Conservation (phyloP, 2,113 vertebrate species). For the Nerophis lumbriciformis region DNA sequence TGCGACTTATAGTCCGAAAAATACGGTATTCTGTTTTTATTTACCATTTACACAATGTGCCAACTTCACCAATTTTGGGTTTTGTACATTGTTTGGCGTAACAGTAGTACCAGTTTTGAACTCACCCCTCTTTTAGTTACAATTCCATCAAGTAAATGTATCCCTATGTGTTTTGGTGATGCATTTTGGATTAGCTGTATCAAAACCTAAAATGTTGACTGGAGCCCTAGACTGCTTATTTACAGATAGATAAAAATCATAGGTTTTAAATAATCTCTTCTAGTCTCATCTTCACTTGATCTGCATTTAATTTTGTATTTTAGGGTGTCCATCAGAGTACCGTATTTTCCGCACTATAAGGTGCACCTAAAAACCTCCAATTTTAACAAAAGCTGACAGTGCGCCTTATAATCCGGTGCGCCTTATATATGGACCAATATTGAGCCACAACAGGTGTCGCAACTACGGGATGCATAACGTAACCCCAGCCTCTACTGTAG, state of each 20-base stretch:
- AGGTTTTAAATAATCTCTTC: slow-evolving; percentile 8
- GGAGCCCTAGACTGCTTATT: slow-evolving; percentile 16
- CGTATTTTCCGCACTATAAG: too few species aligned
- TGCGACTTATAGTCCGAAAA: too few species aligned
- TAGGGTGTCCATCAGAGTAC: background rate
- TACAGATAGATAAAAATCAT: slow-evolving; percentile 1
- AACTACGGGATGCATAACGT: too few species aligned
- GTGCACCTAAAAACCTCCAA: too few species aligned
- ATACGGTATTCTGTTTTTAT: too few species aligned
- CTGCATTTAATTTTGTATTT: slow-evolving; percentile 15
- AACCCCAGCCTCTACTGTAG: too few species aligned
- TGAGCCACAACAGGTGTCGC: too few species aligned
- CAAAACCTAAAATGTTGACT: slow-evolving; percentile 7
- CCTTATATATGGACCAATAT: too few species aligned
- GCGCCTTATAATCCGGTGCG: too few species aligned
- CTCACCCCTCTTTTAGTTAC: slow-evolving; percentile 15
- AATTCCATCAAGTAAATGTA: slow-evolving; percentile 15
- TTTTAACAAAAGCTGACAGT: too few species aligned
- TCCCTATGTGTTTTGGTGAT: slow-evolving; percentile 15
- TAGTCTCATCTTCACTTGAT: slow-evolving; percentile 4
- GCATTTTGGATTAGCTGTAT: slow-evolving; percentile 25
- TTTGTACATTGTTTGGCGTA: slow-evolving; percentile 12
- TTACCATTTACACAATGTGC: too few species aligned
- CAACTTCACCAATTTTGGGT: too few species aligned
- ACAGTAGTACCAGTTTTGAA: slow-evolving; percentile 27